Evolutionary conservation across 2,888 invertebrate genomes (phyloP).

Genomic region (Hyppa rectilinea): DNA sequence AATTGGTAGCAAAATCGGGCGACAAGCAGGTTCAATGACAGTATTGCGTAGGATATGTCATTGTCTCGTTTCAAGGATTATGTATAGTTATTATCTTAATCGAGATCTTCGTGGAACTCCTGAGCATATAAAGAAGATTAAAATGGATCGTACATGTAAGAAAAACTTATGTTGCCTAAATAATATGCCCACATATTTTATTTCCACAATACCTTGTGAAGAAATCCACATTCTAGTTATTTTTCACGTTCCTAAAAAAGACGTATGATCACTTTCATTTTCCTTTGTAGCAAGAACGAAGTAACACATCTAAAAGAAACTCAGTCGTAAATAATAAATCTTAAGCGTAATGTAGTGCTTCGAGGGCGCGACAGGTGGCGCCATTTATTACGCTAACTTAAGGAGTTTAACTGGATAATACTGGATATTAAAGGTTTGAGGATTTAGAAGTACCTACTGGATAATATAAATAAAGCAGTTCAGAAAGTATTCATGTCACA

Average conservation of each 20-base stretch:
- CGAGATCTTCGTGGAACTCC: neutral
- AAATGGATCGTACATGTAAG: neutral
- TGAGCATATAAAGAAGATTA: neutral
- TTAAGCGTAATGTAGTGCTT: conserved; percentile 17
- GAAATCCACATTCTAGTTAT: neutral
- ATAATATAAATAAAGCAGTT: neutral
- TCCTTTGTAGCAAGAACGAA: conserved; percentile 11
- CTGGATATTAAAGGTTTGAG: neutral
- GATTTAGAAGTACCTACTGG: neutral
- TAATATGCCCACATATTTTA: conserved; percentile 8
- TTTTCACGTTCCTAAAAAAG: conserved; percentile 1
- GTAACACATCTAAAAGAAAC: conserved; percentile 15
- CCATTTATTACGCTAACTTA: conserved; percentile 30
- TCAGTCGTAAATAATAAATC: conserved; percentile 59
- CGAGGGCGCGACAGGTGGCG: conserved; percentile 31
- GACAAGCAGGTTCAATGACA: neutral
- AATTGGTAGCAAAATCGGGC: neutral
- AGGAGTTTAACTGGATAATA: conserved; percentile 22
- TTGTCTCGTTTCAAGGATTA: neutral
- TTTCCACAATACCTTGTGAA: conserved; percentile 5
- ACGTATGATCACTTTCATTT: conserved; percentile 24
- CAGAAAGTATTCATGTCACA: neutral
- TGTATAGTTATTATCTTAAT: neutral
- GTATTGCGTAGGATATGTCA: neutral
- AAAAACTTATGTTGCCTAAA: neutral